A percentile compares a stretch with the other conserved stretches of the same genome.
Conservation (phyloP, 2,797 vertebrate genomes). For the Furcifer pardalis region DNA sequence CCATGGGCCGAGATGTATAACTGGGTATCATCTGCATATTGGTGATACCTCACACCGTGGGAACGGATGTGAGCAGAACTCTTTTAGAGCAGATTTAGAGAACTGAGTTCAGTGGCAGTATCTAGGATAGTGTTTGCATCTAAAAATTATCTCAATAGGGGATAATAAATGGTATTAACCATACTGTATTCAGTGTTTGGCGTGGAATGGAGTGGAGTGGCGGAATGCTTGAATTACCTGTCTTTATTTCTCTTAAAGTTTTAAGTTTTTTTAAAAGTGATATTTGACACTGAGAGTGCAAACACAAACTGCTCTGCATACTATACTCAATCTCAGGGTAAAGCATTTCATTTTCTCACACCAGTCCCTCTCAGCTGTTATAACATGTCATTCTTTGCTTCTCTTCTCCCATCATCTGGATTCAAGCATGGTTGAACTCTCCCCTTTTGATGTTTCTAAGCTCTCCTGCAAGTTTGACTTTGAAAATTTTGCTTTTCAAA, state of each 20-base stretch:
- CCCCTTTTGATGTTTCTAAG: too few relatives aligned
- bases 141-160: conserved; percentile 51
- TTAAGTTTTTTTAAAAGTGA: conserved; percentile 46
- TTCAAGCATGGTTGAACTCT: too few relatives aligned
- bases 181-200: conserved; percentile 41
- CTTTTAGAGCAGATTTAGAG: neutral
- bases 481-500: too few relatives aligned
- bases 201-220: conserved; percentile 50
- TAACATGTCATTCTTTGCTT: conserved; percentile 47
- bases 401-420: conserved; percentile 60
- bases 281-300: conserved; percentile 45
- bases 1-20: too few relatives aligned
- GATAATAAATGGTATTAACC: conserved; percentile 59
- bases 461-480: too few relatives aligned
- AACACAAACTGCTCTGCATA: conserved; percentile 38
- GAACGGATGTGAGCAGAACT: too few relatives aligned
- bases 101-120: neutral
- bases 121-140: conserved; percentile 17
- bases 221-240: conserved; percentile 60
- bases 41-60: too few relatives aligned
- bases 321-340: conserved; percentile 44
- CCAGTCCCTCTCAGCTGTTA: conserved; percentile 57
- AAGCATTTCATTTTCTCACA: conserved; percentile 58
- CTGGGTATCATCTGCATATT: too few relatives aligned
- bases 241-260: conserved; percentile 55